A percentile compares a stretch with the other conserved stretches of the same genome.
phyloP scores from a whole-genome alignment of 2,797 vertebrate species.

The Oreochromis mossambicus region DNA sequence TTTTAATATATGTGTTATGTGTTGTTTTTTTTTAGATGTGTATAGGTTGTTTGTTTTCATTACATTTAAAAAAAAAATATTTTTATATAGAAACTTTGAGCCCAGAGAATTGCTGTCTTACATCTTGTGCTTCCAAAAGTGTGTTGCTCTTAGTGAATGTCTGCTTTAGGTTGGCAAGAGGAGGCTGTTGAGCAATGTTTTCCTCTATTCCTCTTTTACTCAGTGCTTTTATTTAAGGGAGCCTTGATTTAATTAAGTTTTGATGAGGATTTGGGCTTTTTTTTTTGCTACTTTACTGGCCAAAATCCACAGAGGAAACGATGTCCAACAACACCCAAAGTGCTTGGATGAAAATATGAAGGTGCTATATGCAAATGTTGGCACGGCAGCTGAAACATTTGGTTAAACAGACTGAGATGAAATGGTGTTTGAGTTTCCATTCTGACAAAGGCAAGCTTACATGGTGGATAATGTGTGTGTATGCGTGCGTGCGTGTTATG shows the following conservation, averaged over 20 bases:
- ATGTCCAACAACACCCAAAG: not conserved
- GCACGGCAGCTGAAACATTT: not conserved
- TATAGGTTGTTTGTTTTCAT: not conserved
- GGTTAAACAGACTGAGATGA: not conserved
- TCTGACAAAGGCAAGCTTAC: conserved; percentile 13
- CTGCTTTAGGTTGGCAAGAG: conserved; percentile 39
- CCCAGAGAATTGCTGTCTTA: not conserved
- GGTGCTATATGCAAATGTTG: not conserved
- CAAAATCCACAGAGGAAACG: not conserved
- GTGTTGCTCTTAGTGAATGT: not conserved
- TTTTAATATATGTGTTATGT: not conserved
- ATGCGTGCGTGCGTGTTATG: not conserved
- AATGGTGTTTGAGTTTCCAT: conserved; percentile 9
- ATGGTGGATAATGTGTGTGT: not conserved
- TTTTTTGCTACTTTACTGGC: not conserved
- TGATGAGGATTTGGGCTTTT: conserved; percentile 9
- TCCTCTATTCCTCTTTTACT: not conserved
- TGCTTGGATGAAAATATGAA: not conserved
- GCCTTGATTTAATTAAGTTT: conserved; percentile 29
- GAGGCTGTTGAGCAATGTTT: conserved; percentile 16
- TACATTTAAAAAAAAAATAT: not conserved
- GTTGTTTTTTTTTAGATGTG: not conserved
- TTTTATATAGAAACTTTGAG: not conserved
- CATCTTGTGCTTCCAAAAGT: not conserved
- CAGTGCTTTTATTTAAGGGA: conserved; percentile 5